These are phyloP conservation scores for Philotrypesis tridentata DNA, from an alignment of 1,140 invertebrate genomes.

Conservation along the genomic window DNA sequence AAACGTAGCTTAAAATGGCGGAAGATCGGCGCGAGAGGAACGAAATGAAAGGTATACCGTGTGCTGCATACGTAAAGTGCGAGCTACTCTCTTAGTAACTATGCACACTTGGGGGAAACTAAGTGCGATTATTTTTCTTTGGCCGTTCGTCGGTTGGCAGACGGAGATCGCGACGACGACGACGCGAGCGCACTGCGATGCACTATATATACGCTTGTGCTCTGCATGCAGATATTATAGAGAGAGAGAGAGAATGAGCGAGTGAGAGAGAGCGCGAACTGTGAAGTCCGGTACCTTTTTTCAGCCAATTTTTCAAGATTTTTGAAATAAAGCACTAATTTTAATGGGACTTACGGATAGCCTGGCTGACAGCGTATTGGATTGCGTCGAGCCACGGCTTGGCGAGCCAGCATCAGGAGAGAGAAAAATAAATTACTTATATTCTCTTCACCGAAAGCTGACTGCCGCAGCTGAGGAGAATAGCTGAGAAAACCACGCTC, in stretches of 20 bases:
- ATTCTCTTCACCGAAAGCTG: background rate
- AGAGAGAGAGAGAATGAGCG: background rate
- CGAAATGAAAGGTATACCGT: conserved; percentile 17
- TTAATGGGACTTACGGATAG: background rate
- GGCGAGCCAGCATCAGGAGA: background rate
- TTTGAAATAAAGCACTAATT: background rate
- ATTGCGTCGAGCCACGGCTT: background rate
- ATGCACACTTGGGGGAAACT: conserved; percentile 7
- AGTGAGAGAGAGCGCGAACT: background rate
- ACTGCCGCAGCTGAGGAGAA: background rate
- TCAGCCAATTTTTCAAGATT: conserved; percentile 20
- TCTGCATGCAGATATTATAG: background rate
- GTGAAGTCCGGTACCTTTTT: background rate
- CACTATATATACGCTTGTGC: background rate
- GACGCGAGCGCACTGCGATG: background rate
- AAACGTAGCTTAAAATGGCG: conserved; percentile 49
- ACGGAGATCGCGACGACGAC: background rate
- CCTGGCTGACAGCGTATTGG: too few species aligned
- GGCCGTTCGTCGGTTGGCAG: background rate
- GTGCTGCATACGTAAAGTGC: background rate
- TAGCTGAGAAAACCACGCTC: conserved; percentile 12
- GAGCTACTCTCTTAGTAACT: conserved; percentile 10
- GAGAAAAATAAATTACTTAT: background rate
- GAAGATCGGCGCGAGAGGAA: conserved; percentile 23
- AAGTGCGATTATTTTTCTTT: background rate